Percentiles rank a stretch among this genome's conserved stretches.
Evolutionary conservation across 2,888 invertebrate species (phyloP).

Genomic region (Andrena camellia): DNA sequence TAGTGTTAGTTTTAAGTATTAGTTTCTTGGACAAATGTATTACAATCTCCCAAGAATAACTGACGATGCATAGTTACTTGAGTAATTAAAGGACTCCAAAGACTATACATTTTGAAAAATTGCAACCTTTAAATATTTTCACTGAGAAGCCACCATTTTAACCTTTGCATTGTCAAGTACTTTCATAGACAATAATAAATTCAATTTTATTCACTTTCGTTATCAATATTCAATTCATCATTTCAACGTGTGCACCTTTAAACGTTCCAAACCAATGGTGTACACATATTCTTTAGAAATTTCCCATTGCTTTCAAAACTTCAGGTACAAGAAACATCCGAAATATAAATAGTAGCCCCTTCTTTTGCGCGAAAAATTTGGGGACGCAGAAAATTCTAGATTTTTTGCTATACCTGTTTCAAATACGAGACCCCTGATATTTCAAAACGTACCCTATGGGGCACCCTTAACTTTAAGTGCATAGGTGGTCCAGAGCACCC

Average conservation of each 20-base stretch:
- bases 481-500: background rate
- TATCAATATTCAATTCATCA: background rate
- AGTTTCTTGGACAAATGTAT: too few species aligned
- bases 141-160: too few species aligned
- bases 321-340: background rate
- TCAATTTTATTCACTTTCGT: background rate
- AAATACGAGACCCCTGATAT: background rate
- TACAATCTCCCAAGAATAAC: too few species aligned
- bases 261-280: background rate
- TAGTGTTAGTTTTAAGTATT: too few species aligned
- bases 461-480: background rate
- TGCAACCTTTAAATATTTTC: too few species aligned
- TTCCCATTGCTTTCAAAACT: conserved; percentile 1
- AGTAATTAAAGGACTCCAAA: too few species aligned
- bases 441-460: background rate
- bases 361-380: background rate
- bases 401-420: background rate
- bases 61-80: too few species aligned
- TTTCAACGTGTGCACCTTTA: background rate
- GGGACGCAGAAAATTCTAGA: background rate
- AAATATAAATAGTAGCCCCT: background rate
- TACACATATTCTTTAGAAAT: background rate
- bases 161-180: too few species aligned
- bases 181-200: background rate
- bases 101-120: too few species aligned